Percentiles rank a stretch among this genome's conserved stretches.
Conservation (phyloP, 2,113 vertebrate species). For the Isichthys henryi region DNA sequence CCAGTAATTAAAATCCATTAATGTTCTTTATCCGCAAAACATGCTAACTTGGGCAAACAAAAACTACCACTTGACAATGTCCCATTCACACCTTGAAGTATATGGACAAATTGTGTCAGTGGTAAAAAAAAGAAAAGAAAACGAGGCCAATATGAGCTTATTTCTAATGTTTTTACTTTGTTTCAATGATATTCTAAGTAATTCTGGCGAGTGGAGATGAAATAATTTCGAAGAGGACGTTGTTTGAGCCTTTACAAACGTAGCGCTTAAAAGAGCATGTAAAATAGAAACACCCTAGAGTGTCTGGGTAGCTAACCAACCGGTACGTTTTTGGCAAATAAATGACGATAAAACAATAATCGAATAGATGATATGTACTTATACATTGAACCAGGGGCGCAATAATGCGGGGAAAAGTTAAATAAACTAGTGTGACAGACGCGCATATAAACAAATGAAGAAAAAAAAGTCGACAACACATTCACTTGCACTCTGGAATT, state of each 20-base stretch:
- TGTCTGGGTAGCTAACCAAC: too few species aligned
- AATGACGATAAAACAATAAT: too few species aligned
- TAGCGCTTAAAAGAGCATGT: not conserved
- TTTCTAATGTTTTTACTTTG: not conserved
- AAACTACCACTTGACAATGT: not conserved
- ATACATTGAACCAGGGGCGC: too few species aligned
- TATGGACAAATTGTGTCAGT: not conserved
- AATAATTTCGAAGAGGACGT: not conserved
- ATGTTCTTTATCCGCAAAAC: too few species aligned
- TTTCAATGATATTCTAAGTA: not conserved
- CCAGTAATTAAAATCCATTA: too few species aligned
- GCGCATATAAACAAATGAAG: not conserved
- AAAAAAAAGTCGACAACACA: not conserved
- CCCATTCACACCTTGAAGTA: not conserved
- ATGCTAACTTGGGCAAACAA: too few species aligned
- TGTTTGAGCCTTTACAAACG: not conserved
- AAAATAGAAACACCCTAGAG: not conserved
- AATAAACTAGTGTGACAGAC: not conserved
- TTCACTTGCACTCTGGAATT: not conserved
- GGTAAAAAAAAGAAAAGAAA: not conserved
- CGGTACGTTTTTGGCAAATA: too few species aligned
- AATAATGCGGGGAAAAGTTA: not conserved
- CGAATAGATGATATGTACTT: too few species aligned
- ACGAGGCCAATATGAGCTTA: not conserved
- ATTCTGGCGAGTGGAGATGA: too few species aligned